Evolutionary conservation across 2,113 vertebrate species (phyloP), one percentile per base, ranked within the genome.

Genomic region (Loxodonta africana): DNA sequence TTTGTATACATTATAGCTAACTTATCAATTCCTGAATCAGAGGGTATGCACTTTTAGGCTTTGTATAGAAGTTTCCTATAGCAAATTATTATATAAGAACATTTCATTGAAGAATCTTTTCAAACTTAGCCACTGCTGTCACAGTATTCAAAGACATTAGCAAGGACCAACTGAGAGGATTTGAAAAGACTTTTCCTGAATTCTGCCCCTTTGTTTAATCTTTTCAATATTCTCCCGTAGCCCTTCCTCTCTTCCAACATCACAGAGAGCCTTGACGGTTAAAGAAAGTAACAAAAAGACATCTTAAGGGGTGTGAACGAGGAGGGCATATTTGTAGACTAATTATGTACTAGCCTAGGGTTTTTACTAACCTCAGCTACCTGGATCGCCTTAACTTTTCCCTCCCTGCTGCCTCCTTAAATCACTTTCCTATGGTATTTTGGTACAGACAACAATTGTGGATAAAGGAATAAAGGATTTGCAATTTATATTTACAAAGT

Each of bases 401-500:
- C 48, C 41, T 73, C 17, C 77, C 37, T 41, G n/a, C 67, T 73
- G 44, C 65, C 41, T 81, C 62, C 30, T 81, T 51, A 88, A 83
- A 57, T 26, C 5, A 53, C 53, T 94, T 80, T 84, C 17, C 73
- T 77, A 11, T 82, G 60, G 14, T 62, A 51, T 90, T 80, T 84
- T 83, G 57, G 11, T 78, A 17, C 53, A 80, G 60, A 81, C 11
- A 41, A 2, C 51, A 65, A 71, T 76, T 11, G 25, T 21, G 37
- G 86, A 57, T 67, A 86, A 63, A 91, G 46, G 48, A 78, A 57
- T 41, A 33, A n/a, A 33, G 65, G 88, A 71, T 88, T 97, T 78
- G 30, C 83, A 94, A 81, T 62, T 14, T 69, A 8, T 15, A n/a
- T 53, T n/a, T 89, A n/a, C n/a, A 74, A 26, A 89, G 62, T 86